Percentiles rank a stretch among this genome's conserved stretches.
Conservation (phyloP, 1,140 invertebrate genomes). For the Pachyrhynchus sulphureomaculatus region DNA sequence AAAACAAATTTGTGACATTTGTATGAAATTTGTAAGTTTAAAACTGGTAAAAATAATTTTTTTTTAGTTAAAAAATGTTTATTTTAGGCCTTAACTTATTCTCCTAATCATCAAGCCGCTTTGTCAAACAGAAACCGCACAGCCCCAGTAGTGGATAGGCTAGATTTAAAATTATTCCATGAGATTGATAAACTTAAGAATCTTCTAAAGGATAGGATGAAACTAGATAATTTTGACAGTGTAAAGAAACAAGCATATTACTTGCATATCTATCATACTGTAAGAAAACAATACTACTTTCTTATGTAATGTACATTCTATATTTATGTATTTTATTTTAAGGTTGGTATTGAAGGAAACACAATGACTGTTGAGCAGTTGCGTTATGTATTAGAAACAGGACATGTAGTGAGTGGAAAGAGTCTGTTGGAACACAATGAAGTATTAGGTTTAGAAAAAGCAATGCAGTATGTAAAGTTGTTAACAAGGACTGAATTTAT, state of each 20-base stretch:
- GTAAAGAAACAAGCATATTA: conserved; percentile 94
- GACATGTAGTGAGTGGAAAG: conserved; percentile 90
- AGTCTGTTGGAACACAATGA: conserved; percentile 97
- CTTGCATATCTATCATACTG: conserved; percentile 95
- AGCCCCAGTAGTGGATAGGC: conserved; percentile 83
- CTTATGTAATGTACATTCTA: too few species aligned
- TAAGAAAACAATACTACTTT: too few species aligned
- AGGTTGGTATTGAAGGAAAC: conserved; percentile 92
- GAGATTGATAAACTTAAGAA: conserved; percentile 87
- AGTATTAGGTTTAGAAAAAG: conserved; percentile 89
- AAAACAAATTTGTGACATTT: too few species aligned
- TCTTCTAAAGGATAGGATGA: conserved; percentile 76
- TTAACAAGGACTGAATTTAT: conserved; percentile 72
- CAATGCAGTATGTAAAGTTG: conserved; percentile 93
- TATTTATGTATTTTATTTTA: conserved; percentile 9
- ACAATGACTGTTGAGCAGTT: conserved; percentile 95
- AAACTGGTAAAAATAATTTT: too few species aligned
- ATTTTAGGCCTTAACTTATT: conserved; percentile 70
- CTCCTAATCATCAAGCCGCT: conserved; percentile 80
- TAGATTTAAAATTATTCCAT: conserved; percentile 77
- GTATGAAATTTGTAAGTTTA: too few species aligned
- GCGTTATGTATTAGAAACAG: conserved; percentile 88
- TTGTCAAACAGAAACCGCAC: conserved; percentile 81
- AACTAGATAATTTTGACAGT: conserved; percentile 74
- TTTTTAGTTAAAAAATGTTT: background rate